Evolutionary conservation across 1,140 invertebrate species (phyloP).

Genomic region (Acromyrmex charruanus): DNA sequence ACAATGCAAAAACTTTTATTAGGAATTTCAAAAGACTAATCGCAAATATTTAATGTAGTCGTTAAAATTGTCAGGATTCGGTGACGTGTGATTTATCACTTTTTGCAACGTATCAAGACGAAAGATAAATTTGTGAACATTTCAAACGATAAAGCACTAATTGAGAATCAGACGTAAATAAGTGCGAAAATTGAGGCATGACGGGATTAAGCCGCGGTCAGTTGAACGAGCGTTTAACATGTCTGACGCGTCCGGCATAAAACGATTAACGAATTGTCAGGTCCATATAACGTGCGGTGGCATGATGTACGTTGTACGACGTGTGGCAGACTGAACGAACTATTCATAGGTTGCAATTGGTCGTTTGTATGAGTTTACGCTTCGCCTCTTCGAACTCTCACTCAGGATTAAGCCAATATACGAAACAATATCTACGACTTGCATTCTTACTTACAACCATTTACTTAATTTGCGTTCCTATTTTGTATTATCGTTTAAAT

Average conservation of each 20-base stretch:
- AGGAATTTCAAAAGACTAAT: neutral
- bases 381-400: conserved; percentile 56
- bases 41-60: neutral
- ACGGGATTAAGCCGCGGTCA: conserved; percentile 48
- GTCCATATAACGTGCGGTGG: conserved; percentile 5
- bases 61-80: neutral
- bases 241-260: conserved; percentile 64
- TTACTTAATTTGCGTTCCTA: neutral
- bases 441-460: neutral
- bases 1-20: neutral
- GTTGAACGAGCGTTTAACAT: conserved; percentile 50
- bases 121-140: neutral
- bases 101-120: neutral
- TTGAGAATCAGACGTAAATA: conserved; percentile 37
- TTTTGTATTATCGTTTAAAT: neutral
- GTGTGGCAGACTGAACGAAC: conserved; percentile 60
- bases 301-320: conserved; percentile 45
- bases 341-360: conserved; percentile 74
- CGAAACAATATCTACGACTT: neutral
- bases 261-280: conserved; percentile 71
- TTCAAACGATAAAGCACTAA: neutral
- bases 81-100: neutral
- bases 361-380: conserved; percentile 69
- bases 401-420: neutral
- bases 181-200: conserved; percentile 53